These are phyloP conservation scores for Ceratosolen solmsi DNA, from an alignment of 1,140 invertebrate genomes.

Conservation along the genomic window DNA sequence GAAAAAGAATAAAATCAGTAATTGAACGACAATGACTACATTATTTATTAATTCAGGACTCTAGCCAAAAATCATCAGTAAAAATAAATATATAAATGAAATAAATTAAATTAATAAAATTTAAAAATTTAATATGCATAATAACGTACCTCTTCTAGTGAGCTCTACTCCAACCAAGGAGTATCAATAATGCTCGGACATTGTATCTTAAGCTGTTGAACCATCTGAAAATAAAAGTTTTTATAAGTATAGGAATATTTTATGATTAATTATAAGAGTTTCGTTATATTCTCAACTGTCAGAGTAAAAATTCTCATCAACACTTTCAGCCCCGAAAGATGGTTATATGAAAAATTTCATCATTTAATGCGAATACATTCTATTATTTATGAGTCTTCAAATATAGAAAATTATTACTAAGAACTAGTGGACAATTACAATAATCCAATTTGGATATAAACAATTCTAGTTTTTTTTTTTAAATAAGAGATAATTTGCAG, in stretches of 20 bases:
- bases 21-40: conserved; percentile 66
- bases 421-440: too few species aligned
- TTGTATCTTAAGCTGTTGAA: too few species aligned
- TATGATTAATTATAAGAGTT: neutral
- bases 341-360: conserved; percentile 52
- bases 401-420: too few species aligned
- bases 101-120: neutral
- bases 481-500: too few species aligned
- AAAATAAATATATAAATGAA: too few species aligned
- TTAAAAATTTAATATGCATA: neutral
- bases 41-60: conserved; percentile 70
- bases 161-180: too few species aligned
- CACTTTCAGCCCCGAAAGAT: conserved; percentile 65
- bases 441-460: too few species aligned
- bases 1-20: conserved; percentile 52
- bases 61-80: conserved; percentile 69
- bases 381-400: too few species aligned
- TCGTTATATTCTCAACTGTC: conserved; percentile 15
- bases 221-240: conserved; percentile 2
- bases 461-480: too few species aligned
- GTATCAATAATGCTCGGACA: too few species aligned
- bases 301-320: conserved; percentile 58
- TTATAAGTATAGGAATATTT: too few species aligned
- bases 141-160: neutral
- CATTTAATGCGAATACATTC: conserved; percentile 29